A percentile compares a stretch with the other conserved stretches of the same genome.
Conservation (phyloP, 2,797 vertebrate species). For the Chelon labrosus region DNA sequence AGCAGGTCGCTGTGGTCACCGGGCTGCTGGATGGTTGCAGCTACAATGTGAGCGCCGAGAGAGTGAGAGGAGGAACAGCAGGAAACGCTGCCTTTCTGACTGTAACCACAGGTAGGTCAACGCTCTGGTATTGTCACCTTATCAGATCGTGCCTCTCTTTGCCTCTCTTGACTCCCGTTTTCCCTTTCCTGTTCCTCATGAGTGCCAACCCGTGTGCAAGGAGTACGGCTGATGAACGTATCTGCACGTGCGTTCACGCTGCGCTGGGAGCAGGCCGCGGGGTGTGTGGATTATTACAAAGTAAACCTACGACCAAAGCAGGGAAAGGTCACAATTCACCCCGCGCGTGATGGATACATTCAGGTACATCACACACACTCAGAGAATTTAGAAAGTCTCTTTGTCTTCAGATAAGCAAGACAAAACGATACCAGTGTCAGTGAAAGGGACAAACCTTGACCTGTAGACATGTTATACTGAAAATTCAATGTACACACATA, state of each 20-base stretch:
- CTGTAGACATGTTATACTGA: slow-evolving; percentile 18
- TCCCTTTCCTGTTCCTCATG: slow-evolving; percentile 18
- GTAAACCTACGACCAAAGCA: slow-evolving; percentile 85
- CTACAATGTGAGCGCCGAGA: slow-evolving; percentile 86
- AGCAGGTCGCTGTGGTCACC: slow-evolving; percentile 78
- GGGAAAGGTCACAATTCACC: slow-evolving; percentile 85
- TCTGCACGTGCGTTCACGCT: slow-evolving; percentile 81
- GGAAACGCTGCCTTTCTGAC: slow-evolving; percentile 76
- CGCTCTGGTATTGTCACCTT: slow-evolving; percentile 17
- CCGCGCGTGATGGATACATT: slow-evolving; percentile 60
- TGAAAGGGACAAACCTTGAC: neutral
- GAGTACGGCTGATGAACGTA: slow-evolving; percentile 56
- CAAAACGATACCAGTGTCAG: neutral
- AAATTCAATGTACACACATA: slow-evolving; percentile 19
- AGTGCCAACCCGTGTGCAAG: slow-evolving; percentile 68
- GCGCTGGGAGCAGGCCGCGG: slow-evolving; percentile 81
- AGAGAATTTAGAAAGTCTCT: neutral
- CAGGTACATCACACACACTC: slow-evolving; percentile 70
- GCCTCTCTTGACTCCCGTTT: slow-evolving; percentile 19
- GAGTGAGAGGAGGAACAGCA: slow-evolving; percentile 79
- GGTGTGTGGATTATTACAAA: slow-evolving; percentile 84
- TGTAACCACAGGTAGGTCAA: slow-evolving; percentile 81
- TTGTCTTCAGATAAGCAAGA: too few relatives aligned
- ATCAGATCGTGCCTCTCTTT: slow-evolving; percentile 8
- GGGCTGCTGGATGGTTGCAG: slow-evolving; percentile 83